These are phyloP conservation scores for Calliopsis andreniformis DNA, from an alignment of 1,140 invertebrate genomes.

Conservation along the genomic window DNA sequence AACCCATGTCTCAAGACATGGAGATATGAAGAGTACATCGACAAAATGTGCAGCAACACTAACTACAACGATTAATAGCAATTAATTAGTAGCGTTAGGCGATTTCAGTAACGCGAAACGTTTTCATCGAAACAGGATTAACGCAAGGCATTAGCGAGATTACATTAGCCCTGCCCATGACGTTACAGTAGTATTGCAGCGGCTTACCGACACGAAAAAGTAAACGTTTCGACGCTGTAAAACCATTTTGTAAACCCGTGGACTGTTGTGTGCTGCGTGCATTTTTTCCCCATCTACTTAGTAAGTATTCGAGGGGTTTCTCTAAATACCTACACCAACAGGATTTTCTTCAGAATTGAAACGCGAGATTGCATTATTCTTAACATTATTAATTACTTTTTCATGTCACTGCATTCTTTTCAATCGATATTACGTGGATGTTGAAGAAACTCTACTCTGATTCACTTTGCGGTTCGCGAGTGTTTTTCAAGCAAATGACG, in stretches of 20 bases:
- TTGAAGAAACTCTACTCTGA: too few relatives aligned
- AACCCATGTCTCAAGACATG: not conserved
- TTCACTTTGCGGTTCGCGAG: not conserved
- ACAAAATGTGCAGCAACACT: not conserved
- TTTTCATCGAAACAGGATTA: slow-evolving; percentile 27
- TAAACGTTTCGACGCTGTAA: not conserved
- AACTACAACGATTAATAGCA: slow-evolving; percentile 11
- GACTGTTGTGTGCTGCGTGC: too few relatives aligned
- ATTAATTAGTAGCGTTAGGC: slow-evolving; percentile 26
- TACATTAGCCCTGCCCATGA: slow-evolving; percentile 9
- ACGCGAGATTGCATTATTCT: too few relatives aligned
- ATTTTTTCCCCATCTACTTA: too few relatives aligned
- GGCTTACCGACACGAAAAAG: not conserved
- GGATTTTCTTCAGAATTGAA: not conserved
- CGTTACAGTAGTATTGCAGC: not conserved
- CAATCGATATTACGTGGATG: too few relatives aligned
- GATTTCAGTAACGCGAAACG: slow-evolving; percentile 34
- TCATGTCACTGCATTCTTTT: too few relatives aligned
- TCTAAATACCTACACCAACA: too few relatives aligned
- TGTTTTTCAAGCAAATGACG: slow-evolving; percentile 13
- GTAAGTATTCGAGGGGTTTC: too few relatives aligned
- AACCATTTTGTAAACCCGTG: not conserved
- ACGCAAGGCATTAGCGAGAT: slow-evolving; percentile 30
- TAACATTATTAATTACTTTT: too few relatives aligned
- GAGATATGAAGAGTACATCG: not conserved